Evolutionary conservation across 2,113 vertebrate species (phyloP).

Genomic region (Urocynchramus pylzowi): DNA sequence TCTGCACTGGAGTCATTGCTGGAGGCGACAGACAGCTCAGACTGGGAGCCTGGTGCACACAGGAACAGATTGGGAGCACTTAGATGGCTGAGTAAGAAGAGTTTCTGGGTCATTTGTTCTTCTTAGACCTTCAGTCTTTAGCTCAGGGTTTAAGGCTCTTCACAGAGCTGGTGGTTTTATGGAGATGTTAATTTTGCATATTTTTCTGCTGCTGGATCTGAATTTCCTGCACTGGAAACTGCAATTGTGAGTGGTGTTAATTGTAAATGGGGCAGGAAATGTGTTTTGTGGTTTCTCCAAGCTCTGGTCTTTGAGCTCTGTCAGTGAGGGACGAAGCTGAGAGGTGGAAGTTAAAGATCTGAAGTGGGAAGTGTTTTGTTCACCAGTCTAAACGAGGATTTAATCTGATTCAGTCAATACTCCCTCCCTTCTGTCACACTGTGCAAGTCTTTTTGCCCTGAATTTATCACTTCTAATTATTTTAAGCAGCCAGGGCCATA

Average conservation of each 20-base stretch:
- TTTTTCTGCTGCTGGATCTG: not conserved
- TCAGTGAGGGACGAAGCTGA: not conserved
- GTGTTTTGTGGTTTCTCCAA: not conserved
- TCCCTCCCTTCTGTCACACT: not conserved
- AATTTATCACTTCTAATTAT: constrained; percentile 55
- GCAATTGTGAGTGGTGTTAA: not conserved
- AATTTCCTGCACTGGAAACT: not conserved
- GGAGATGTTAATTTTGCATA: not conserved
- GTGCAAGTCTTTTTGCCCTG: constrained; percentile 1
- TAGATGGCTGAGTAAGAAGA: not conserved
- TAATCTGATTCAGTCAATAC: not conserved
- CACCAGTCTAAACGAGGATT: not conserved
- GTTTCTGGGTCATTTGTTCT: not conserved
- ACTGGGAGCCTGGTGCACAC: not conserved
- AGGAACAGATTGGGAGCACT: not conserved
- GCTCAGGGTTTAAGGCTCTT: not conserved
- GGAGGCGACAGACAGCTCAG: not conserved
- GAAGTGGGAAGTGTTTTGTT: not conserved
- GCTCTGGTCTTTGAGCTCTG: not conserved
- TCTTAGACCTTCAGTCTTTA: not conserved
- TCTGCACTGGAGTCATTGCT: not conserved
- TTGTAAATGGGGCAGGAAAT: not conserved
- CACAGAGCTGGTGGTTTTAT: not conserved
- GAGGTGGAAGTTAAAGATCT: not conserved
- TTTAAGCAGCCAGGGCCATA: constrained; percentile 41